phyloP scores from a whole-genome alignment of 2,113 vertebrate species.

The Lontra canadensis region DNA sequence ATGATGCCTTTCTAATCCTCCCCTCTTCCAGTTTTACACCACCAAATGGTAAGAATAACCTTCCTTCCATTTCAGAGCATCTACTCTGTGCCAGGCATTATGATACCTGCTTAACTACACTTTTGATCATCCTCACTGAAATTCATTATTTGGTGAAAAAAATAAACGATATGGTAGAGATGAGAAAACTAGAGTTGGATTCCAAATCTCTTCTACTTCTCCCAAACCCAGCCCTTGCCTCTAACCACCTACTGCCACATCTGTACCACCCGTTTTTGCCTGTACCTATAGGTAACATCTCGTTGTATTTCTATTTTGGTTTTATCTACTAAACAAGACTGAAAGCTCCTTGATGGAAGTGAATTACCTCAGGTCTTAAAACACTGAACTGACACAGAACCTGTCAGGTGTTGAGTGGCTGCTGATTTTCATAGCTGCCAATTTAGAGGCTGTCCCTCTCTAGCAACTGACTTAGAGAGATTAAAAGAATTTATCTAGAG shows the following conservation, averaged over 20 bases:
- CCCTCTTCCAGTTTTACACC: background rate
- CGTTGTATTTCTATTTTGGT: background rate
- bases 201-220: background rate
- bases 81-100: background rate
- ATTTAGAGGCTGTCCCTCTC: background rate
- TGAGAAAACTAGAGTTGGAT: background rate
- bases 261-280: background rate
- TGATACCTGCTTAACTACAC: background rate
- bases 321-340: background rate
- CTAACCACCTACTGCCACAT: fast-evolving
- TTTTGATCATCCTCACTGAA: background rate
- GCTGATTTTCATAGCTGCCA: background rate
- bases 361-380: background rate
- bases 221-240: fast-evolving
- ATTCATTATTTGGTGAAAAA: background rate
- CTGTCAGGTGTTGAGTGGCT: background rate
- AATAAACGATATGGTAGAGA: background rate
- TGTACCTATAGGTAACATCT: background rate
- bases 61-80: background rate
- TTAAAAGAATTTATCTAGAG: conserved; percentile 25
- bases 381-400: background rate
- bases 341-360: background rate
- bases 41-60: background rate
- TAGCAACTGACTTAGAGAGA: conserved; percentile 32
- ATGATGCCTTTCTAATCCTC: background rate